These are phyloP conservation scores for Orgyia antiqua DNA, from an alignment of 2,888 invertebrate species.

Conservation along the genomic window DNA sequence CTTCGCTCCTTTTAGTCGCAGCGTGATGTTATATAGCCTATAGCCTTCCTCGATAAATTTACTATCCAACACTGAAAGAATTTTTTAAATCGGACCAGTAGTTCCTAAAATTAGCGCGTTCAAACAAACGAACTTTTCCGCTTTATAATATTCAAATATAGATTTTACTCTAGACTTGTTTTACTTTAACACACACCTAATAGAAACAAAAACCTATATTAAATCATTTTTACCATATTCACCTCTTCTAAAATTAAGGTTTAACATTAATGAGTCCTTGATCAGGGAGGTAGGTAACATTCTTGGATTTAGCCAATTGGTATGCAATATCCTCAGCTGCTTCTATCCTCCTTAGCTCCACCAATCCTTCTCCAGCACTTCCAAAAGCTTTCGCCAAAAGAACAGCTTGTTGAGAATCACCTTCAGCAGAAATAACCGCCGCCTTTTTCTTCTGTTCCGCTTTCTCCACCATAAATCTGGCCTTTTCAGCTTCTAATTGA, in stretches of 20 bases:
- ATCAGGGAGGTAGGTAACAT: conserved; percentile 91
- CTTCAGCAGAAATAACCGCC: conserved; percentile 93
- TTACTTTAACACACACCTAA: too few relatives aligned
- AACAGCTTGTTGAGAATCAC: conserved; percentile 93
- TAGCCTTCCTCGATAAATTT: too few relatives aligned
- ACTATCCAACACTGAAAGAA: too few relatives aligned
- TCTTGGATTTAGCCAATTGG: conserved; percentile 90
- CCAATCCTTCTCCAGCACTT: conserved; percentile 93
- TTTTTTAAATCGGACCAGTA: too few relatives aligned
- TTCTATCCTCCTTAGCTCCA: conserved; percentile 95
- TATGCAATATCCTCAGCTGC: conserved; percentile 98
- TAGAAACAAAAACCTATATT: too few relatives aligned
- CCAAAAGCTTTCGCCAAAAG: conserved; percentile 92
- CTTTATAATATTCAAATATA: too few relatives aligned
- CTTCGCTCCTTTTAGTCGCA: too few relatives aligned
- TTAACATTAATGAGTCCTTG: conserved; percentile 82
- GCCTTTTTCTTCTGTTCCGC: conserved; percentile 95
- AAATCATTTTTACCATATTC: too few relatives aligned
- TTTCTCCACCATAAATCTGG: conserved; percentile 95
- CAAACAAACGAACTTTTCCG: too few relatives aligned
- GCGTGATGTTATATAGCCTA: too few relatives aligned
- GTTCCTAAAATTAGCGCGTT: too few relatives aligned
- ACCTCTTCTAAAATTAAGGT: conserved; percentile 11
- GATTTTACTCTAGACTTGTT: too few relatives aligned
- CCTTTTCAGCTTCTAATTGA: conserved; percentile 97